phyloP scores from a whole-genome alignment of 2,888 invertebrate species.

The Pemphredon lugubris region DNA sequence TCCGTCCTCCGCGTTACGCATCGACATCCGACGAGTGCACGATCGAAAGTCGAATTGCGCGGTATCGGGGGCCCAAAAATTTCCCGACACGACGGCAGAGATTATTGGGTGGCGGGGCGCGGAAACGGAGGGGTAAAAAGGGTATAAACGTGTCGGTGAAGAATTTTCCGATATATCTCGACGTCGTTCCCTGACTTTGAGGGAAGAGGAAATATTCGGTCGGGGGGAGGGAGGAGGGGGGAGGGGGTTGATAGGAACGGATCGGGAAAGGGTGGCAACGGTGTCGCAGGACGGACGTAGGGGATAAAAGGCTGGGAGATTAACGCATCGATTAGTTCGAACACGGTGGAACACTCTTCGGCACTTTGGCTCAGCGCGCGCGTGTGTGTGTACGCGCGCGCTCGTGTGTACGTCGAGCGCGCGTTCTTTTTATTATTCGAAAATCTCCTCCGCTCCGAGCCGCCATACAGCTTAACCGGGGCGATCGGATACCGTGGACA shows the following conservation, averaged over 20 bases:
- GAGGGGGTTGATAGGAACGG: constrained; percentile 20
- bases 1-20: too few species aligned
- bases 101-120: constrained; percentile 22
- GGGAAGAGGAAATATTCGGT: constrained; percentile 57
- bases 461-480: constrained; percentile 48
- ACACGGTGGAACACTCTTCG: constrained; percentile 73
- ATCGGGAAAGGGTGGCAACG: constrained; percentile 46
- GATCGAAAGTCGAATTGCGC: constrained; percentile 10
- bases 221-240: constrained; percentile 26
- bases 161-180: constrained; percentile 57
- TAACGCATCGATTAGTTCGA: constrained; percentile 76
- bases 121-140: constrained; percentile 2
- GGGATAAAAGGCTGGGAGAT: constrained; percentile 73
- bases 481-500: constrained; percentile 41
- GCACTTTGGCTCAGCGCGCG: constrained; percentile 73
- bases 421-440: constrained; percentile 64
- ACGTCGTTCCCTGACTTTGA: constrained; percentile 43
- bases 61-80: background rate
- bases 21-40: too few species aligned
- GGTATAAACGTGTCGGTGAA: constrained; percentile 36
- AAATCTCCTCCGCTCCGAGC: constrained; percentile 42
- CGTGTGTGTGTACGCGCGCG: too few species aligned
- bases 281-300: constrained; percentile 24
- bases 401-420: too few species aligned
- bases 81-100: background rate